phyloP scores from a whole-genome alignment of 2,888 invertebrate genomes.

The Diloba caeruleocephala region DNA sequence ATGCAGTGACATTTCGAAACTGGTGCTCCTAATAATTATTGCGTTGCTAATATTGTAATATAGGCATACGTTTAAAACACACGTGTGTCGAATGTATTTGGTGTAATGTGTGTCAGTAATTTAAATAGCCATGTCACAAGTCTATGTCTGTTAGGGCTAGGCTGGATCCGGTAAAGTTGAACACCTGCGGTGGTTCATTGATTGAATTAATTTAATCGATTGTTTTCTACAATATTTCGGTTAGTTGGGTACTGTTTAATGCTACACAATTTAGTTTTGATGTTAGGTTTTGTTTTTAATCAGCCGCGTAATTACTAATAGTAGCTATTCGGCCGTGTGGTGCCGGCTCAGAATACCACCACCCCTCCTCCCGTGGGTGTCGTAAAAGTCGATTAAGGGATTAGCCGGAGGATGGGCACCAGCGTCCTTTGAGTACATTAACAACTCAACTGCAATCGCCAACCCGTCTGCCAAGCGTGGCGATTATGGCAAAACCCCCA shows the following conservation, averaged over 20 bases:
- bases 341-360: too few species aligned
- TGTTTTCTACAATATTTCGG: background rate
- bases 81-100: constrained; percentile 25
- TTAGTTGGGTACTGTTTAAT: constrained; percentile 1
- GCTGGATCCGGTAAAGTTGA: constrained; percentile 22
- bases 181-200: constrained; percentile 24
- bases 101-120: constrained; percentile 31
- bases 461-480: too few species aligned
- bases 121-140: constrained; percentile 30
- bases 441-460: too few species aligned
- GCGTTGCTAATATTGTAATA: constrained; percentile 24
- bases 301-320: too few species aligned
- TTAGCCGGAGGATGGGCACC: too few species aligned
- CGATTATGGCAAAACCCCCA: too few species aligned
- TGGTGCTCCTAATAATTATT: constrained; percentile 6
- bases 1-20: constrained; percentile 29
- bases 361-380: too few species aligned
- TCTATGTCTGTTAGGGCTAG: background rate
- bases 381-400: too few species aligned
- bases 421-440: too few species aligned
- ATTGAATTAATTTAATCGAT: constrained; percentile 2
- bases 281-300: too few species aligned
- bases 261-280: too few species aligned
- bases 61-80: constrained; percentile 14
- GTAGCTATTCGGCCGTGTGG: too few species aligned